A percentile compares a stretch with the other conserved stretches of the same genome.
These are phyloP conservation scores for Cheilinus undulatus DNA, from an alignment of 2,113 vertebrate species.

Conservation along the genomic window DNA sequence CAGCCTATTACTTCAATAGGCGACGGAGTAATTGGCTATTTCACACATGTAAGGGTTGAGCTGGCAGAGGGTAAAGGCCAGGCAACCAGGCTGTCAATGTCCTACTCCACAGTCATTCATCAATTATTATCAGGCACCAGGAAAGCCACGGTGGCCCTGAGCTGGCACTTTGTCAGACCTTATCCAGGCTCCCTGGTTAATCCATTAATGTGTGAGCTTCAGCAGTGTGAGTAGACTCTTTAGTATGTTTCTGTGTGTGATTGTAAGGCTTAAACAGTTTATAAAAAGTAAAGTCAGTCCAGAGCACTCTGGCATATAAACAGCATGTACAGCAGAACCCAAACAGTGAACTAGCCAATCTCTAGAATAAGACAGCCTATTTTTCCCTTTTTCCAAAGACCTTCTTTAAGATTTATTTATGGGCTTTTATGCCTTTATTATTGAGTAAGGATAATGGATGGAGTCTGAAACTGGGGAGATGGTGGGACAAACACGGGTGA, in stretches of 20 bases:
- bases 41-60: conserved; percentile 97
- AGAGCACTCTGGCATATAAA: neutral
- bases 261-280: conserved; percentile 14
- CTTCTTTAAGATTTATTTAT: no score
- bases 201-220: conserved; percentile 69
- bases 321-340: neutral
- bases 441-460: no score
- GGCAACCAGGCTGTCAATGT: conserved; percentile 92
- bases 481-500: no score
- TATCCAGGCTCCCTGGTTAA: conserved; percentile 65
- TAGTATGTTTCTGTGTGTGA: conserved; percentile 1
- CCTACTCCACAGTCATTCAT: conserved; percentile 88
- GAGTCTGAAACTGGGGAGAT: no score
- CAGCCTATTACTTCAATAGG: conserved; percentile 94
- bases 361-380: no score
- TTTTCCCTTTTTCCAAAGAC: no score
- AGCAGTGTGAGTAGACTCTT: conserved; percentile 12
- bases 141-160: conserved; percentile 84
- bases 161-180: conserved; percentile 86
- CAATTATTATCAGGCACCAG: conserved; percentile 95
- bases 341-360: neutral
- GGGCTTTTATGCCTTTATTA: no score
- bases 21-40: conserved; percentile 98
- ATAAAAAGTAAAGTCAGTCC: conserved; percentile 3
- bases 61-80: conserved; percentile 96